Evolutionary conservation across 1,140 invertebrate species (phyloP).

Genomic region (Scylla paramamosain): DNA sequence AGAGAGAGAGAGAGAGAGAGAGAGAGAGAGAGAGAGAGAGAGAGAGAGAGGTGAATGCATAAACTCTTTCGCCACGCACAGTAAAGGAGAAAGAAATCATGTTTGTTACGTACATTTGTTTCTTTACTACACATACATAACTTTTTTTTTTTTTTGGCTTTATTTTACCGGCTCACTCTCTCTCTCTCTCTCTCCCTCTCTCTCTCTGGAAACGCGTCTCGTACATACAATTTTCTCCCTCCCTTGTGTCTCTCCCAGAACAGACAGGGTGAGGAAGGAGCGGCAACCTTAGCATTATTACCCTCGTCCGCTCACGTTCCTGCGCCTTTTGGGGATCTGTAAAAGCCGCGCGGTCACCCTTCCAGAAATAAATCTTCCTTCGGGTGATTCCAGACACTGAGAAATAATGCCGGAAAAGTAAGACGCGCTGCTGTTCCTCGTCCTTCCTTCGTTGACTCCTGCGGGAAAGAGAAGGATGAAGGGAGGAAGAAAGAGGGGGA

Average conservation of each 20-base stretch:
- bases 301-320: not conserved
- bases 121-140: too few relatives aligned
- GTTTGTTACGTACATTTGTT: too few relatives aligned
- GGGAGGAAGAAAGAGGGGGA: too few relatives aligned
- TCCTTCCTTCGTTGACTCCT: too few relatives aligned
- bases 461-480: too few relatives aligned
- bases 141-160: too few relatives aligned
- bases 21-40: conserved; percentile 44
- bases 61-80: too few relatives aligned
- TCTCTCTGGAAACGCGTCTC: too few relatives aligned
- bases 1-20: conserved; percentile 45
- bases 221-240: too few relatives aligned
- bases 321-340: not conserved
- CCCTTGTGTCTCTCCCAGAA: too few relatives aligned
- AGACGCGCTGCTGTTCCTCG: not conserved
- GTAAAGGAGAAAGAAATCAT: too few relatives aligned
- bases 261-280: not conserved
- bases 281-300: not conserved
- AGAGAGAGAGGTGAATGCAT: not conserved
- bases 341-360: not conserved
- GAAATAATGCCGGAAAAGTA: not conserved
- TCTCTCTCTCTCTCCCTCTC: not conserved
- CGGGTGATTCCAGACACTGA: not conserved
- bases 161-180: not conserved
- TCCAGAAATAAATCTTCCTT: not conserved